Conservation (phyloP, 2,888 invertebrate species). For the Neoitamus cyanurus region DNA sequence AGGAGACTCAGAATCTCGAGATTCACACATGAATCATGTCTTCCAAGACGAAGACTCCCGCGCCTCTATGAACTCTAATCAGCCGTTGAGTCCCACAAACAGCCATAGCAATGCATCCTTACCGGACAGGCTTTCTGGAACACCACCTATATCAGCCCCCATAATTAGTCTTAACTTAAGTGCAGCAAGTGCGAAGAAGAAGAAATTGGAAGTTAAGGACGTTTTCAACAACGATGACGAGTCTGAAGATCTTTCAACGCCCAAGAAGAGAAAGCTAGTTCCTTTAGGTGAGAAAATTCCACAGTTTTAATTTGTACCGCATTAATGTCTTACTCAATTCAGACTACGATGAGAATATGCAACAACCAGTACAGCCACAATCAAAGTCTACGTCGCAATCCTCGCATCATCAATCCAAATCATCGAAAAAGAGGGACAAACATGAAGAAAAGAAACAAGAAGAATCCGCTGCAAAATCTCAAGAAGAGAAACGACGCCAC, state of each 20-base stretch:
- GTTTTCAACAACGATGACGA: constrained; percentile 90
- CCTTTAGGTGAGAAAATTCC: constrained; percentile 71
- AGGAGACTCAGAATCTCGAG: constrained; percentile 62
- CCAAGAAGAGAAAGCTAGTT: constrained; percentile 82
- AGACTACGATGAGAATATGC: constrained; percentile 63
- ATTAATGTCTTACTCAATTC: constrained; percentile 11
- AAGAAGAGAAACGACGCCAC: constrained; percentile 95
- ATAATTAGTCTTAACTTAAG: constrained; percentile 67
- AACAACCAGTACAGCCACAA: constrained; percentile 16
- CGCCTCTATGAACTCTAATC: constrained; percentile 62
- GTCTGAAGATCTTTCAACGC: constrained; percentile 68
- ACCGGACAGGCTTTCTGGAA: constrained; percentile 54
- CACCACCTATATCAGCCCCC: constrained; percentile 62
- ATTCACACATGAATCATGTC: constrained; percentile 54
- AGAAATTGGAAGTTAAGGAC: constrained; percentile 83
- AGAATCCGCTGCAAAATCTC: constrained; percentile 75
- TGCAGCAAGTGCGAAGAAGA: constrained; percentile 69
- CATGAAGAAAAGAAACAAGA: constrained; percentile 62
- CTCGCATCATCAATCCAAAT: constrained; percentile 48
- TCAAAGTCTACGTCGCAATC: constrained; percentile 18
- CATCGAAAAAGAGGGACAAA: constrained; percentile 38
- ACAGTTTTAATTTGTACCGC: background rate
- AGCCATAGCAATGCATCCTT: constrained; percentile 54
- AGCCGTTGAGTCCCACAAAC: constrained; percentile 51
- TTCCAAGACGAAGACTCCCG: constrained; percentile 65